phyloP scores from a whole-genome alignment of 2,113 vertebrate genomes.

The Stercorarius parasiticus region DNA sequence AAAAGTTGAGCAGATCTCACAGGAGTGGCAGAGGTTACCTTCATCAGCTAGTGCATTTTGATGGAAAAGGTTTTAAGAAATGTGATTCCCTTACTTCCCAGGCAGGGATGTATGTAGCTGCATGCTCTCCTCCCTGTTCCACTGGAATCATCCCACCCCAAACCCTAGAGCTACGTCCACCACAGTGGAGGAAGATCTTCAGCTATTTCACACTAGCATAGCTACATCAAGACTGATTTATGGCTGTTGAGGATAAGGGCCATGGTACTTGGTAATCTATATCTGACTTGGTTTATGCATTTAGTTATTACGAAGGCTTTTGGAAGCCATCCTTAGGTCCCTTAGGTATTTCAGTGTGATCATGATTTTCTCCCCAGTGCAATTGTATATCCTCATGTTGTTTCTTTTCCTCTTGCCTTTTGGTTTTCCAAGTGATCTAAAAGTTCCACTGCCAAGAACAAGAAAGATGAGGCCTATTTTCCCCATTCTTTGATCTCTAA shows the following conservation, averaged over 20 bases:
- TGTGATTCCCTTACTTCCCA: not conserved
- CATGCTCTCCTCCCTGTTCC: not conserved
- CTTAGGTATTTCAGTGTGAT: not conserved
- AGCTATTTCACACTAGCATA: not conserved
- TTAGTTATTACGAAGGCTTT: not conserved
- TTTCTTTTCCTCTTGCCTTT: slow-evolving; percentile 2
- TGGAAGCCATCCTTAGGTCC: not conserved
- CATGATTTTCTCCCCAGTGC: not conserved
- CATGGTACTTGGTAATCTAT: not conserved
- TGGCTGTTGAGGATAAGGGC: not conserved
- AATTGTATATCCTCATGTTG: not conserved
- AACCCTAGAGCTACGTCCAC: not conserved
- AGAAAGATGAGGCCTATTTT: slow-evolving; percentile 9
- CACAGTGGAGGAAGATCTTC: not conserved
- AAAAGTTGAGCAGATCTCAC: not conserved
- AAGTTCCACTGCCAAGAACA: slow-evolving; percentile 21
- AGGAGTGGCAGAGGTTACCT: not conserved
- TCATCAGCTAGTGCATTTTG: not conserved
- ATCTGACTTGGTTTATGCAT: not conserved
- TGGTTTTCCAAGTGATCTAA: not conserved
- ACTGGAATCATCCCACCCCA: not conserved
- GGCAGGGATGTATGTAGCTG: not conserved
- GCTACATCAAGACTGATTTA: not conserved
- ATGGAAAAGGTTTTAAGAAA: not conserved
- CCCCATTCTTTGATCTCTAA: slow-evolving; percentile 23